Base-by-base conservation (phyloP, 2,888 invertebrate genomes). In the Caradrina kadenii region DNA sequence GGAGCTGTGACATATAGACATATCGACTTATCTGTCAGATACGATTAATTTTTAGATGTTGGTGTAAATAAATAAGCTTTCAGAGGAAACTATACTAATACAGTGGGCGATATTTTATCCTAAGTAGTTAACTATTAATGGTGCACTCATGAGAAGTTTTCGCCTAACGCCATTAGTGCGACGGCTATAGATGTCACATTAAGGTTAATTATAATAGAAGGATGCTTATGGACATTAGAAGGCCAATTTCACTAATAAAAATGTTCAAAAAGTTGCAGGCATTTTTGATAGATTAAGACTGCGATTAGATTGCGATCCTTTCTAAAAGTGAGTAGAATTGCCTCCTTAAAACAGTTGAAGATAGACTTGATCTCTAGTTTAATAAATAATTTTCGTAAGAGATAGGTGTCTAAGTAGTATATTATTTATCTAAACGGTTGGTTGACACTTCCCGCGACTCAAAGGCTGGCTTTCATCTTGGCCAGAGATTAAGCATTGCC, bases 11-110 rank as follows among this genome's bases (percentile, higher is more conserved):
- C 86, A 83, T 86, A 90, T 89, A 86, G 82, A 86, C 81, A 83
- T 85, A 89, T 92, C 92, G 92, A 92, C 90, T 87, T 86, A 80
- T 89, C 84, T 88, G 89, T 90, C 89, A 84, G 82, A 69, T 55
- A 77, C 84, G 84, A 90, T 90, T 90, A 91, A 88, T 89, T 84
- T 87, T 83, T 77, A 76, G 64, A 71, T 19, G 61, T 73, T 11
- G 17, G 15, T 45, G 17, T 45, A 45, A 45, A 62, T 78, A 79
- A 54, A 76, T 76, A 62, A 13, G 35, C 81, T 86, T 85, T 87
- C 78, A 77, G 53, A 71, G 61, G 71, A 61, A 76, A 73, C 71
- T 73, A 17, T 45, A 45, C 17, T 73, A 67, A 80, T 68, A 77
- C 76, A 81, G 79, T 75, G 77, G 62, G 76, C 50, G 64, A 79